phyloP scores from a whole-genome alignment of 2,113 vertebrate species.

The Mobula hypostoma region DNA sequence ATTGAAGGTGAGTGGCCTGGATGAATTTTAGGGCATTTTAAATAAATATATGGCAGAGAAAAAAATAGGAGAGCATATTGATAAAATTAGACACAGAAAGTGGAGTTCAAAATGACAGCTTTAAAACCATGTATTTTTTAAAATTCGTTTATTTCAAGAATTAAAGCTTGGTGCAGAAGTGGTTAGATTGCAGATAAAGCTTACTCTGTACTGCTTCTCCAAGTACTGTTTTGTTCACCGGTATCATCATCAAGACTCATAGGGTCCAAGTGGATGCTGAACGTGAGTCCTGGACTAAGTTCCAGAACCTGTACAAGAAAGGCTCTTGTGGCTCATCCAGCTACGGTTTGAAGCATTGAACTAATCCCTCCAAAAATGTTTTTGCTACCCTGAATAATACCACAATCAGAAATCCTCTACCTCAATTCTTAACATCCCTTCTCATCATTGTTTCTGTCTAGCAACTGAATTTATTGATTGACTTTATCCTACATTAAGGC shows the following conservation, averaged over 20 bases:
- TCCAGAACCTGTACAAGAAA: neutral
- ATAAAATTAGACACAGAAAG: neutral
- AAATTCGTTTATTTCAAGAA: neutral
- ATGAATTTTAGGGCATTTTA: neutral
- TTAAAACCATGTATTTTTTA: too few relatives aligned
- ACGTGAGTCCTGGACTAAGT: neutral
- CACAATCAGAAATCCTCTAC: neutral
- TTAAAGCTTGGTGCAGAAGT: neutral
- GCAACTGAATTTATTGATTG: neutral
- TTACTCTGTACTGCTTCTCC: too few relatives aligned
- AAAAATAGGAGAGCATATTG: neutral
- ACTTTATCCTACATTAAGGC: neutral
- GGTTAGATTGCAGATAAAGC: neutral
- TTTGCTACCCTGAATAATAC: neutral
- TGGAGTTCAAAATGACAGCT: neutral
- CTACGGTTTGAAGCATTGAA: neutral
- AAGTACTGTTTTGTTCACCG: neutral
- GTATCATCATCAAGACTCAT: neutral
- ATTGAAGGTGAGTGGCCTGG: too few relatives aligned
- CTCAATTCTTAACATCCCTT: neutral
- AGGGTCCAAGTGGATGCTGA: neutral
- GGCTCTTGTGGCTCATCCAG: neutral
- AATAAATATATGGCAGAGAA: neutral
- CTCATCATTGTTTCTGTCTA: neutral
- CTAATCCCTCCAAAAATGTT: neutral